These are phyloP conservation scores for Junonia oenone DNA, from an alignment of 2,888 invertebrate species.

Conservation along the genomic window DNA sequence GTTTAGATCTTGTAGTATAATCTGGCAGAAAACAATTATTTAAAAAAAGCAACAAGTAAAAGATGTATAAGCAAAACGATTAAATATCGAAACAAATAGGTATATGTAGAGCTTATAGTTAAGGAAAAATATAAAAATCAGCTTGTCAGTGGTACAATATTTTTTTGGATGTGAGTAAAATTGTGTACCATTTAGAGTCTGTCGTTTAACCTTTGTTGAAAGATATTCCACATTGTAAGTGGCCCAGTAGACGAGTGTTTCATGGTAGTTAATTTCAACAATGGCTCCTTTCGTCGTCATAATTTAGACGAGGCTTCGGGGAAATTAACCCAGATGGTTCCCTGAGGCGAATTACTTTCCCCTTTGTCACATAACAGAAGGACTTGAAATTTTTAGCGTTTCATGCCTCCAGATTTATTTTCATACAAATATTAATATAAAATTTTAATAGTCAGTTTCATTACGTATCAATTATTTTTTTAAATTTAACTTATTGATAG, in stretches of 20 bases:
- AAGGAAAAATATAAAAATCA: not conserved
- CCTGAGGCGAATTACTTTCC: not conserved
- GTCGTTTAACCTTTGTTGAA: not conserved
- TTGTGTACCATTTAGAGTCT: not conserved
- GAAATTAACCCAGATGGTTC: conserved; percentile 10
- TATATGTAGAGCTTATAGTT: too few relatives aligned
- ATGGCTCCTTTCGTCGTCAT: conserved; percentile 17
- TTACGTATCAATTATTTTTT: not conserved
- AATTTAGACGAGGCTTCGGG: conserved; percentile 12
- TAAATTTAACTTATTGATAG: not conserved
- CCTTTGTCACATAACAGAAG: not conserved
- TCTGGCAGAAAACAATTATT: too few relatives aligned
- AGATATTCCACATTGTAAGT: not conserved
- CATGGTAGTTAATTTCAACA: conserved; percentile 14
- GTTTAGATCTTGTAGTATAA: too few relatives aligned
- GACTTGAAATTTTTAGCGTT: not conserved
- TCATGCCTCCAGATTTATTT: not conserved
- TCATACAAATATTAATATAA: not conserved
- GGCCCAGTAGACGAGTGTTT: not conserved
- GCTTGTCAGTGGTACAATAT: not conserved
- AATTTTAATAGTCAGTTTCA: not conserved
- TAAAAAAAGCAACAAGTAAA: too few relatives aligned
- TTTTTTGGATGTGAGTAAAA: not conserved
- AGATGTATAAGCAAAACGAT: too few relatives aligned
- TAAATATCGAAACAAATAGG: too few relatives aligned